A percentile compares a stretch with the other conserved stretches of the same genome.
phyloP scores from a whole-genome alignment of 2,888 invertebrate genomes.

The Tryphoninae sp. region DNA sequence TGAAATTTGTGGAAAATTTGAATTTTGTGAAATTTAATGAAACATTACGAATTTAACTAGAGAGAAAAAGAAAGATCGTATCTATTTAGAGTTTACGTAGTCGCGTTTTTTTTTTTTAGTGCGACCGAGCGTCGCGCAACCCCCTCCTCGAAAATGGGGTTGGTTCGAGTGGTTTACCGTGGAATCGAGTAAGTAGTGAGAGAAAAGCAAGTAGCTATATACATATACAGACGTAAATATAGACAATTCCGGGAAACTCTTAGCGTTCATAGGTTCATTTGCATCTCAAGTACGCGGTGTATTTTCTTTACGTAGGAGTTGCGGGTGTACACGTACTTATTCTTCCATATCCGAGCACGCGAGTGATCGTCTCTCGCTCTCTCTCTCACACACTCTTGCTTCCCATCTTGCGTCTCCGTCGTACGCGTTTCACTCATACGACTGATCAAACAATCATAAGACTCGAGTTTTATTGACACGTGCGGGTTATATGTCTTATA shows the following conservation, averaged over 20 bases:
- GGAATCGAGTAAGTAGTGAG: constrained; percentile 9
- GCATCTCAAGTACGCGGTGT: constrained; percentile 52
- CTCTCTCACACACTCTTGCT: not conserved
- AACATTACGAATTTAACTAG: not conserved
- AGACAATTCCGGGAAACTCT: constrained; percentile 57
- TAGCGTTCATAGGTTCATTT: constrained; percentile 54
- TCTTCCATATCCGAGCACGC: constrained; percentile 26
- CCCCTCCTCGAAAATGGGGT: constrained; percentile 1
- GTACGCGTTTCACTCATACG: constrained; percentile 45
- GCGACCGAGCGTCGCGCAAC: not conserved
- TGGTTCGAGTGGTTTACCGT: not conserved
- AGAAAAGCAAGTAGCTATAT: constrained; percentile 2
- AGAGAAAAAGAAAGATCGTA: not conserved
- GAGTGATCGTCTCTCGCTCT: constrained; percentile 27
- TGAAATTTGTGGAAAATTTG: too few species aligned
- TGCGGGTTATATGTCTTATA: constrained; percentile 48
- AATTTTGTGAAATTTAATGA: too few species aligned
- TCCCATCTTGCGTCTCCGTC: constrained; percentile 29
- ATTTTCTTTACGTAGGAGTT: constrained; percentile 59
- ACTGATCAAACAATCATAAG: constrained; percentile 59
- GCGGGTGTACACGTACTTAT: constrained; percentile 43
- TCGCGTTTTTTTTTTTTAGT: not conserved
- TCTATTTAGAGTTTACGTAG: not conserved
- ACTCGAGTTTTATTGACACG: constrained; percentile 61
- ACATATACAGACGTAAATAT: constrained; percentile 9